Evolutionary conservation across 2,888 invertebrate species (phyloP), one percentile per base, ranked within the genome.

Genomic region (Drosophila villosipedis): DNA sequence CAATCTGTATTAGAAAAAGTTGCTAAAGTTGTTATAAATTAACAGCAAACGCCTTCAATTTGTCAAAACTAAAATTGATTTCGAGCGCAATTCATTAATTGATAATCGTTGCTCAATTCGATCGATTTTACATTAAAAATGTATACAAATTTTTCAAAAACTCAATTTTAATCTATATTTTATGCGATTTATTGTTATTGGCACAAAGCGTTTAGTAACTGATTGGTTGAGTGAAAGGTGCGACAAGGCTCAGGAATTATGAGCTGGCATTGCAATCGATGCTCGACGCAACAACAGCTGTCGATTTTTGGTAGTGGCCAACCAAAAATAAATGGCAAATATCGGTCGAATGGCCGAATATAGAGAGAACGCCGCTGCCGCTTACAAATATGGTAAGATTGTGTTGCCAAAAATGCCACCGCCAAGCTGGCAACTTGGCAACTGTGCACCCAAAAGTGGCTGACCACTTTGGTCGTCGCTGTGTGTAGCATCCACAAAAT

Each of bases 331-430:
- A 75, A 88, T 88, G 83, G 77, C 73, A 80, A 82, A 85, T 85
- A 85, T 85, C 85, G 85, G 85, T 85, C 85, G 84, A 66, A 67
- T 84, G 78, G 68, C 84, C 84, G 70, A 86, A 77, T 84, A 74
- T 67, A 78, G 67, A 76, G 78, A 57, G 78, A 78, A 69, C 68
- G 68, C 60, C 68, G 70, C 72, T 59, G 59, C 76, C 55, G 59
- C 66, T 61, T 55, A 41, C 68, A 62, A 66, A 83, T 85, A 85
- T 85, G 85, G 85, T 59, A 66, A 77, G 79, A 76, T 76, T 84
- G 74, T 77, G 70, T 77, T 73, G 73, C 61, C 82, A 74, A 76
- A 80, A 57, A 75, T 55, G 66, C 49, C 54, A 65, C 22, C 66
- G 55, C n/a, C 60, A 55, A 53, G 41, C 55, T 58, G 52, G 33